Evolutionary conservation across 1,140 invertebrate genomes (phyloP), one percentile per base, ranked within the genome.

Genomic region (Luehdorfia chinensis): DNA sequence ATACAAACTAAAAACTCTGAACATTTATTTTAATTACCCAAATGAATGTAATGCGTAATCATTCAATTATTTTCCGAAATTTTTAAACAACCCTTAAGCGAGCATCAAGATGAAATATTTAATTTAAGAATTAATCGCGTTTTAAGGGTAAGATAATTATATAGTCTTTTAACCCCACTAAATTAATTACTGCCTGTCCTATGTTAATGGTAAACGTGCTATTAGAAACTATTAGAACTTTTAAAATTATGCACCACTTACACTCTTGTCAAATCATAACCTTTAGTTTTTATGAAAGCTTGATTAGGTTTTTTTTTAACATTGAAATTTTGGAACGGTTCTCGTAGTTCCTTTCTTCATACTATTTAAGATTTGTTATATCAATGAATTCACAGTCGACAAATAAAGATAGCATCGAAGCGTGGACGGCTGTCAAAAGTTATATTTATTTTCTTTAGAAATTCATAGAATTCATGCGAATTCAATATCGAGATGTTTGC

Each of bases 401-500:
- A 81, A 84, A 84, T 71, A 84, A 68, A 70, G 76, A 85, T 85
- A 73, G 64, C 62, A 81, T 81, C 66, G 70, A 71, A 64, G 70
- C 62, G 60, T 70, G 60, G 67, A 67, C 61, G 67, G 75, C 75
- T 85, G 81, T 83, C 81, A 85, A 73, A 85, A 85, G 81, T 84
- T 85, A 84, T 84, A 85, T 85, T 85, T 85, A 85, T 85, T 78
- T 85, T 83, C 77, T 85, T 85, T 85, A 80, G 53, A 81, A 85
- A 84, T 85, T 78, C 74, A 84, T 80, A 84, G 78, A 84, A 85
- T 71, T 67, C 54, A 52, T 83, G 76, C 76, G 72, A 83, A 79
- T 79, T 70, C 51, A 63, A 61, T 59, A 72, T 79, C 70, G 73
- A 78, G 72, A 77, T 80, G 76, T 79, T 85, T 80, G 76, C 70